Base-by-base conservation (phyloP, 2,113 vertebrate genomes). In the Alethe castanea region DNA sequence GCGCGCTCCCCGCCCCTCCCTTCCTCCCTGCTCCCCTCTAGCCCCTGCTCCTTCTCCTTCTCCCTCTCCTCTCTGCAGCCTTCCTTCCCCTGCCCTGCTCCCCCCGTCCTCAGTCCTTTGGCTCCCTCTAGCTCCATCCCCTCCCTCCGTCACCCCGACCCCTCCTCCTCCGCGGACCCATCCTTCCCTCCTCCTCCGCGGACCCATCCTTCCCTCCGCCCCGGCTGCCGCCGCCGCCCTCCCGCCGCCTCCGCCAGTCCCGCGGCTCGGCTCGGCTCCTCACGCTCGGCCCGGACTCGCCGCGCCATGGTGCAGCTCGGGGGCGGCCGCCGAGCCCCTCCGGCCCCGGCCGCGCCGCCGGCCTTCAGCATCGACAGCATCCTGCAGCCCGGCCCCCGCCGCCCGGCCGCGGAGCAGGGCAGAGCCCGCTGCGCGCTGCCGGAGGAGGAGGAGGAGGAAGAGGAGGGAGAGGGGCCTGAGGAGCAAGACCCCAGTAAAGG, bases 281-380 rank as follows among this genome's bases (percentile, higher is more conserved):
- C 35, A 35, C 36, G 35, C 31, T 11, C 19, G 26, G 42, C n/a
- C 38, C 38, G 44, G 44, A 19, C 38, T 48, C 44, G 11, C 8
- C 33, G 4, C 35, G 35, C 64, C 62, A 95, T 91, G 84, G 95
- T 82, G 47, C 92, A 84, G 84, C 80, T 92, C 62, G 79, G 82
- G 5, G 31, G 53, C 28, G 52, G 71, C 67, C 44, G 44, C 71
- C 45, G 70, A 73, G 56, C 42, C 69, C 54, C 65, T 16, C 78
- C 59, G 23, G 29, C 25, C 69, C 69, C 83, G 5, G 38, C 79
- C 29, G 54, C 81, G 6, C 82, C 86, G 42, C 90, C 93, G 35
- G 72, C 94, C 42, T 97, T 97, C 90, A 96, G 96, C 92, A 95
- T 96, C 52, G 95, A 94, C 78, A 94, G 95, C 67, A 96, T 97